These are phyloP conservation scores for Bhutanitis thaidina DNA, from an alignment of 2,888 invertebrate genomes.

Conservation along the genomic window DNA sequence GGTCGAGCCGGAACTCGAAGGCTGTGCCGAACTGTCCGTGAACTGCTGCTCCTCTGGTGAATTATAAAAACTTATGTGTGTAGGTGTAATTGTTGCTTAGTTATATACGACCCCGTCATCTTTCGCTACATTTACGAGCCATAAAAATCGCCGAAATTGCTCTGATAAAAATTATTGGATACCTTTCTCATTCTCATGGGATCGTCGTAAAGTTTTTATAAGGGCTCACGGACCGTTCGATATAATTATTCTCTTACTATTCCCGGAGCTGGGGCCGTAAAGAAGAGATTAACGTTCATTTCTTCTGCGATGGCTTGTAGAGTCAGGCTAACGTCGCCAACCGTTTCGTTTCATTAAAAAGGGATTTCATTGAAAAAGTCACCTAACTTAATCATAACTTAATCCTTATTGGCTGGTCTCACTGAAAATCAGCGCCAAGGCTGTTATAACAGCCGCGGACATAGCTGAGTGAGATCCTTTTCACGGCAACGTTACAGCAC, in stretches of 20 bases:
- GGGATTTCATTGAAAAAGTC: background rate
- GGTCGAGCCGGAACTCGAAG: too few relatives aligned
- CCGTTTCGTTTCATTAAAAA: background rate
- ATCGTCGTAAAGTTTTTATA: slow-evolving; percentile 13
- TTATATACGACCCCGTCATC: background rate
- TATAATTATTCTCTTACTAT: slow-evolving; percentile 8
- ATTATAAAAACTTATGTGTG: background rate
- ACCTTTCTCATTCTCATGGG: slow-evolving; percentile 4
- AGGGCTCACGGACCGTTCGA: slow-evolving; percentile 1
- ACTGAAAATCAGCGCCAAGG: too few relatives aligned
- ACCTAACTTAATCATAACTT: too few relatives aligned
- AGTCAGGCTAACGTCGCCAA: background rate
- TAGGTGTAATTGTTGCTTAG: background rate
- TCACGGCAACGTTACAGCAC: too few relatives aligned
- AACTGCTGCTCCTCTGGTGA: too few relatives aligned
- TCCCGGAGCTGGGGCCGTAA: background rate
- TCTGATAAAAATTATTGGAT: slow-evolving; percentile 16
- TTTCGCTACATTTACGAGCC: slow-evolving; percentile 6
- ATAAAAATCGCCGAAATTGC: slow-evolving; percentile 9
- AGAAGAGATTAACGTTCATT: slow-evolving; percentile 8
- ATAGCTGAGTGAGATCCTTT: too few relatives aligned
- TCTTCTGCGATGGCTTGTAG: slow-evolving; percentile 3
- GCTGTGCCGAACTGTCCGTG: too few relatives aligned
- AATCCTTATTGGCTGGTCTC: too few relatives aligned
- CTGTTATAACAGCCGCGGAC: too few relatives aligned